Conservation (phyloP, 2,888 invertebrate genomes). For the Nemotelus nigrinus region DNA sequence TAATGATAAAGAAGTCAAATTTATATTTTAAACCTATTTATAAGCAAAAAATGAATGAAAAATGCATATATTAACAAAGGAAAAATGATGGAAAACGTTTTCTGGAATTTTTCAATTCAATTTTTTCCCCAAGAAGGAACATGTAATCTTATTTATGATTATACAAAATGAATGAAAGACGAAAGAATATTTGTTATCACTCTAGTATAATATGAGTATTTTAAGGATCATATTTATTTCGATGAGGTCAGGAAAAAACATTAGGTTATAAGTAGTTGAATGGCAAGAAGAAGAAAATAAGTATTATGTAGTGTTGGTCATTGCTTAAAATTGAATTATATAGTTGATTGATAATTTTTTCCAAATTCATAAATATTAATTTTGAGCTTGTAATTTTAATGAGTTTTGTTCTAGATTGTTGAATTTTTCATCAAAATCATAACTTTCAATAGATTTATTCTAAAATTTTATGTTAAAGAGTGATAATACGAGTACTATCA, state of each 20-base stretch:
- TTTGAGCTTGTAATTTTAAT: background rate
- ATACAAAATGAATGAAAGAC: background rate
- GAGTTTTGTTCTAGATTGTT: background rate
- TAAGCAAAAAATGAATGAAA: no score
- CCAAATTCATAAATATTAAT: background rate
- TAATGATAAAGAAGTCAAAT: no score
- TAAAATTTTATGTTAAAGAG: no score
- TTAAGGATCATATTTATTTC: conserved; percentile 12
- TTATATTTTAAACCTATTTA: no score
- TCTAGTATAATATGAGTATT: conserved; percentile 19
- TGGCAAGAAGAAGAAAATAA: background rate
- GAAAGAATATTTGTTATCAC: conserved; percentile 19
- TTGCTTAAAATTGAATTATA: no score
- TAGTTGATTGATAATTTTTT: background rate
- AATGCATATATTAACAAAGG: background rate
- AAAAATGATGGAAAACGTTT: background rate
- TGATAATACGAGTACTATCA: no score
- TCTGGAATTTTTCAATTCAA: conserved; percentile 15
- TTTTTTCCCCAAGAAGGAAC: no score
- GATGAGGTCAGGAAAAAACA: conserved; percentile 12
- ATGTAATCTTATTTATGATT: conserved; percentile 12
- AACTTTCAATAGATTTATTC: no score
- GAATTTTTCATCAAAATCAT: no score
- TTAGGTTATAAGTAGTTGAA: conserved; percentile 25
- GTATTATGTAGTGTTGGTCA: no score